A percentile compares a stretch with the other conserved stretches of the same genome.
These are phyloP conservation scores for Scaptomyza graminum DNA, from an alignment of 1,140 invertebrate species.

Conservation along the genomic window DNA sequence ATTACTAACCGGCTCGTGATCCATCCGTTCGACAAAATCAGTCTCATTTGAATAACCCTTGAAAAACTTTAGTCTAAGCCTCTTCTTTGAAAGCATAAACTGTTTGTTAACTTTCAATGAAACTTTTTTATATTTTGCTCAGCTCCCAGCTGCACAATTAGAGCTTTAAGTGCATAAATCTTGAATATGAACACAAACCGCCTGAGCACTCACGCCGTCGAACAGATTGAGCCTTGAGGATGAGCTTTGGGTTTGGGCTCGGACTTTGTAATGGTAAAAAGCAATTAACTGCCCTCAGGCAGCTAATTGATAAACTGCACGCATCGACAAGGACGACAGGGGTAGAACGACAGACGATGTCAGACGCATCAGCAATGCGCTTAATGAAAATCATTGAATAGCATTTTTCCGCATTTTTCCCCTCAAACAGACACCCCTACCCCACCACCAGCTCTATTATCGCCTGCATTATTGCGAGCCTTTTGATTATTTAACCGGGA, in stretches of 20 bases:
- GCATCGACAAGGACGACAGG: conserved; percentile 17
- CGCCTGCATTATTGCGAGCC: not conserved
- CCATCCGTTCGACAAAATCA: not conserved
- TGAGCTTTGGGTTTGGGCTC: not conserved
- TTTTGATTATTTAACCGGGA: conserved; percentile 46
- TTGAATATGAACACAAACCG: not conserved
- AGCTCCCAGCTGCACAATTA: conserved; percentile 8
- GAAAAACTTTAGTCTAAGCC: not conserved
- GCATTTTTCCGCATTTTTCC: conserved; percentile 14
- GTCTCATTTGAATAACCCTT: not conserved
- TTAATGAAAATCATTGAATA: conserved; percentile 65
- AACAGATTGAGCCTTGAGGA: conserved; percentile 13
- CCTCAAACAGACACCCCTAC: not conserved
- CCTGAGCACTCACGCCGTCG: not conserved
- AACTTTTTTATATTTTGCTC: not conserved
- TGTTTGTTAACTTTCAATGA: not conserved
- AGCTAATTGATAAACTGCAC: conserved; percentile 79
- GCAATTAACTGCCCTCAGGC: conserved; percentile 70
- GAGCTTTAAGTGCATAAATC: conserved; percentile 12
- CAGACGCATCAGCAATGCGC: conserved; percentile 62
- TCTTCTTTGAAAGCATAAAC: not conserved
- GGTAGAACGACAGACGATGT: conserved; percentile 6
- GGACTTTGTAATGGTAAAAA: conserved; percentile 41
- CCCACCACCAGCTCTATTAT: not conserved
- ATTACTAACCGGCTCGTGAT: not conserved